Evolutionary conservation across 2,888 invertebrate species (phyloP).

Genomic region (Cyclophora punctaria): DNA sequence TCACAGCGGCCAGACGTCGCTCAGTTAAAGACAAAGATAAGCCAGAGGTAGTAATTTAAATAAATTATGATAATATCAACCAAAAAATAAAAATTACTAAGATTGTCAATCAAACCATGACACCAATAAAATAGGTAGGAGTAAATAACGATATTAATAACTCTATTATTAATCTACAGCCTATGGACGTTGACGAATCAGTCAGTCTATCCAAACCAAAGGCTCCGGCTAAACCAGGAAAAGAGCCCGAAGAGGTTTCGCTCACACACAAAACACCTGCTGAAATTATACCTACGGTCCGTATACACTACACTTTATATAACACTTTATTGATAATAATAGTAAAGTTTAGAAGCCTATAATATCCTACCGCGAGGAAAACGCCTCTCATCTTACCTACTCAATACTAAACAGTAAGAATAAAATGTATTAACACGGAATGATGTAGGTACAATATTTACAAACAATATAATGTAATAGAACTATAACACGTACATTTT

Average conservation of each 20-base stretch:
- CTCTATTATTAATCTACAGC: slow-evolving; percentile 32
- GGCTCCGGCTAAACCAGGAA: slow-evolving; percentile 50
- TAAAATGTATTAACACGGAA: too few species aligned
- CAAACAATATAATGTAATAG: too few species aligned
- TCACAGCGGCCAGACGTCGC: slow-evolving; percentile 54
- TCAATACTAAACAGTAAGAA: too few species aligned
- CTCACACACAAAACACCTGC: slow-evolving; percentile 69
- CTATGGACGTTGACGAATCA: slow-evolving; percentile 69
- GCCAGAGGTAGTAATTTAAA: slow-evolving; percentile 44
- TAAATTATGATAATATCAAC: background rate
- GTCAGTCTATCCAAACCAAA: slow-evolving; percentile 59
- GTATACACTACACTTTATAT: slow-evolving; percentile 27
- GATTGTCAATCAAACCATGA: too few species aligned
- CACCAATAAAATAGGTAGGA: background rate
- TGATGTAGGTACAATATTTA: too few species aligned
- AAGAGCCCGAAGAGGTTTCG: slow-evolving; percentile 63
- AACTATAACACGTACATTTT: too few species aligned
- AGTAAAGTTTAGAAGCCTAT: background rate
- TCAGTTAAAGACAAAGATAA: slow-evolving; percentile 65
- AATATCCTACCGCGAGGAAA: too few species aligned
- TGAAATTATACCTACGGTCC: slow-evolving; percentile 63
- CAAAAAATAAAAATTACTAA: too few species aligned
- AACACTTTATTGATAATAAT: slow-evolving; percentile 1
- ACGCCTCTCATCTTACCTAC: too few species aligned
- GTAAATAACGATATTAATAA: slow-evolving; percentile 2